These are phyloP conservation scores for Hesperophylax magnus DNA, from an alignment of 1,140 invertebrate genomes.

Conservation along the genomic window DNA sequence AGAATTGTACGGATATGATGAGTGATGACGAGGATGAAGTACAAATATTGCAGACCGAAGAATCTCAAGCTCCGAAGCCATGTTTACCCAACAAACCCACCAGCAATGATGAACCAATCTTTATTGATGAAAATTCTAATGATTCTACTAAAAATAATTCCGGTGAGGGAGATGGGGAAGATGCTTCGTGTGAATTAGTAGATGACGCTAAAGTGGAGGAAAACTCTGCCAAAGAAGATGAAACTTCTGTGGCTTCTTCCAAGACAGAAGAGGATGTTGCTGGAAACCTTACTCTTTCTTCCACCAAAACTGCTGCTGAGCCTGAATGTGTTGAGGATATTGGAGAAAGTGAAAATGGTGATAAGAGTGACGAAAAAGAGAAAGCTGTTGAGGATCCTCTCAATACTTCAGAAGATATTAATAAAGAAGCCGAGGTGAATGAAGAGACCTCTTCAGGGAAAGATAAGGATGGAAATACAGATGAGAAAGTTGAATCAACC, in stretches of 20 bases:
- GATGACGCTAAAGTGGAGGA: background rate
- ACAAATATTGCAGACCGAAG: constrained; percentile 64
- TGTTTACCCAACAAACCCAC: background rate
- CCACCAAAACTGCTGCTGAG: no score
- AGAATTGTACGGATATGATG: constrained; percentile 51
- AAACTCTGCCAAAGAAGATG: constrained; percentile 8
- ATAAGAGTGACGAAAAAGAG: background rate
- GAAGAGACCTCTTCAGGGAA: background rate
- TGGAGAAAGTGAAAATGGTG: background rate
- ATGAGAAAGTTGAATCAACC: no score
- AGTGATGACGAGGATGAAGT: constrained; percentile 61
- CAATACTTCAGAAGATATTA: background rate
- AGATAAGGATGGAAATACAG: no score
- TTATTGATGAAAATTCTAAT: constrained; percentile 69
- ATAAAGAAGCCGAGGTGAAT: background rate
- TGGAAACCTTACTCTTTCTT: background rate
- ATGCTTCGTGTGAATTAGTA: background rate
- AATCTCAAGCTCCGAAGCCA: background rate
- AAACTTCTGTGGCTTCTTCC: background rate
- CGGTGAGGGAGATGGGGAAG: constrained; percentile 1
- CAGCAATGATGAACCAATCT: constrained; percentile 67
- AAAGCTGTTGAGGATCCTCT: background rate
- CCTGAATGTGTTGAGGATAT: background rate
- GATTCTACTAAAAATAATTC: constrained; percentile 55
- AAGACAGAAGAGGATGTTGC: background rate